Percentiles rank a stretch among this genome's conserved stretches.
Conservation (phyloP, 2,113 vertebrate species). For the Ahaetulla prasina region DNA sequence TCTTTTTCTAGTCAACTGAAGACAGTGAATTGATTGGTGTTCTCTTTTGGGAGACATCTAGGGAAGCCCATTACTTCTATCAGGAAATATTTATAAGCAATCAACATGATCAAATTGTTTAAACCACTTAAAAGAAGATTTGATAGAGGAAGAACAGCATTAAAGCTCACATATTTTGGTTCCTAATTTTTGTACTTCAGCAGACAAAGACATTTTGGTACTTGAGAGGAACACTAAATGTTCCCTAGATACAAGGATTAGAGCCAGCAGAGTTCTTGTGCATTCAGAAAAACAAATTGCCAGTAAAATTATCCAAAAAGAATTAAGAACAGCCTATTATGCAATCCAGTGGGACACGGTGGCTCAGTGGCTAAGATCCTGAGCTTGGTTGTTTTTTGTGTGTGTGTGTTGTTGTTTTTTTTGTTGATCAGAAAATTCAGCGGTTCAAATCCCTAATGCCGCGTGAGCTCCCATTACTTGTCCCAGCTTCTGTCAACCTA, state of each 20-base stretch:
- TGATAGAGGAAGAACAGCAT: neutral
- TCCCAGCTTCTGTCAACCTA: too few species aligned
- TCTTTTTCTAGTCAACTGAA: neutral
- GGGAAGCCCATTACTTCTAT: neutral
- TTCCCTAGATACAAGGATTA: neutral
- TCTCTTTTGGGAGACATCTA: neutral
- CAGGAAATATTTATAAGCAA: neutral
- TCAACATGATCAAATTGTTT: neutral
- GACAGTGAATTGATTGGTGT: neutral
- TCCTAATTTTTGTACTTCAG: neutral
- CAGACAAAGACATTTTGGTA: neutral
- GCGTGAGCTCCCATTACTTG: too few species aligned
- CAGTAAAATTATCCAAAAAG: neutral
- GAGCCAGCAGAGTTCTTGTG: neutral
- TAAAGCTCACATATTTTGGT: neutral
- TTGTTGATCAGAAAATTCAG: too few species aligned
- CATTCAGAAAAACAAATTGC: neutral
- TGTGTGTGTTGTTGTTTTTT: too few species aligned
- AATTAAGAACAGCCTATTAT: neutral
- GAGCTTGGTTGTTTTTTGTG: too few species aligned
- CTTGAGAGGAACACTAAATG: neutral
- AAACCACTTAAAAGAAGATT: neutral
- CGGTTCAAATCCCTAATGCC: too few species aligned
- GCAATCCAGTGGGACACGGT: too few species aligned
- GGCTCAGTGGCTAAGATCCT: too few species aligned